Evolutionary conservation across 2,113 vertebrate genomes (phyloP).

Genomic region (Colistium nudipinnis): DNA sequence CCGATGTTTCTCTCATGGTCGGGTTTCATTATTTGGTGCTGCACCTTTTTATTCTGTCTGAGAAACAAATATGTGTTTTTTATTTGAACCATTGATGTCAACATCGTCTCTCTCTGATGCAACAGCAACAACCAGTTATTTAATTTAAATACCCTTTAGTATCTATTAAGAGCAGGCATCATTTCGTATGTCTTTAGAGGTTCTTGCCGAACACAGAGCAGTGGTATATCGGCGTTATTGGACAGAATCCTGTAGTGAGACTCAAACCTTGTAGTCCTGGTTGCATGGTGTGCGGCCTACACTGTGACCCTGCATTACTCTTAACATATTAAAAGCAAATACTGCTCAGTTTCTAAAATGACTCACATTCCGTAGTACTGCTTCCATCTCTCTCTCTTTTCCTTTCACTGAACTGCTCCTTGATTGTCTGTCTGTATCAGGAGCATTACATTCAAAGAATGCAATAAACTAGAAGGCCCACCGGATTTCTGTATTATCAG

Average conservation of each 20-base stretch:
- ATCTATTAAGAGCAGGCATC: background rate
- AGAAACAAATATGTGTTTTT: background rate
- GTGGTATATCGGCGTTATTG: constrained; percentile 11
- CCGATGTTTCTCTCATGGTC: background rate
- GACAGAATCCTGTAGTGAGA: constrained; percentile 1
- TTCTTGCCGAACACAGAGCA: constrained; percentile 7
- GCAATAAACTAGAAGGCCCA: constrained; percentile 65
- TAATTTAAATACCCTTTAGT: background rate
- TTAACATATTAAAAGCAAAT: constrained; percentile 47
- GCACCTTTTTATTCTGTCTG: background rate
- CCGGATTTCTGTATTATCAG: constrained; percentile 65
- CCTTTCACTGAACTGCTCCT: constrained; percentile 48
- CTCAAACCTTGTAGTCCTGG: constrained; percentile 8
- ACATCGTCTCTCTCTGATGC: background rate
- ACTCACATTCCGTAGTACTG: constrained; percentile 19
- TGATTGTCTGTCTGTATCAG: constrained; percentile 62
- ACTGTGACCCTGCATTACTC: constrained; percentile 21
- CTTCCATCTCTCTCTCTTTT: constrained; percentile 17
- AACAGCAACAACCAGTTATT: background rate
- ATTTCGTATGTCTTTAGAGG: background rate
- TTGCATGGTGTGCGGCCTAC: constrained; percentile 16
- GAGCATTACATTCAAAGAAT: constrained; percentile 70
- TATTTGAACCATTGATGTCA: background rate
- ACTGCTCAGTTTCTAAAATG: constrained; percentile 34
- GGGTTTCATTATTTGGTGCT: background rate